Conservation (phyloP, 2,888 invertebrate species). For the Drosophila dives region DNA sequence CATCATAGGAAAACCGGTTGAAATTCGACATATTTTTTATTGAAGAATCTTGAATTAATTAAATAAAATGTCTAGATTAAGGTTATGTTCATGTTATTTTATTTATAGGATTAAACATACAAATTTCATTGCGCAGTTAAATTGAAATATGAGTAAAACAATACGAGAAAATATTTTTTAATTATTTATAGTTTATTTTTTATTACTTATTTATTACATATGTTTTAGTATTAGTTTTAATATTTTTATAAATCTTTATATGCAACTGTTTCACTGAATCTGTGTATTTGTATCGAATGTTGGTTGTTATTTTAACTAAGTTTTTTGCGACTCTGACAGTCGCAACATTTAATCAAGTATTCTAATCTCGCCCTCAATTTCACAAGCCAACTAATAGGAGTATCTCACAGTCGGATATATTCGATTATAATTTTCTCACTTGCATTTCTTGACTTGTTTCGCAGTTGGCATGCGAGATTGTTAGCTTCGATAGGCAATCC, state of each 20-base stretch:
- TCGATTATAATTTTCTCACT: background rate
- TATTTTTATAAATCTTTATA: background rate
- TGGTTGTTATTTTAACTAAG: background rate
- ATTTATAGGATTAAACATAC: background rate
- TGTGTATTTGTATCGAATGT: background rate
- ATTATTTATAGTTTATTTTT: background rate
- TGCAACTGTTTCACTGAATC: background rate
- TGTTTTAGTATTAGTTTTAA: background rate
- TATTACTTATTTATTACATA: background rate
- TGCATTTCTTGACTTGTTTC: background rate
- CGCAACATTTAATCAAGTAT: background rate
- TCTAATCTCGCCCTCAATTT: background rate
- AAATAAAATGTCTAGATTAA: background rate
- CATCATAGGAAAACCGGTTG: background rate
- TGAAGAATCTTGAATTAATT: slow-evolving; percentile 2
- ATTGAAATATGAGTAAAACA: background rate
- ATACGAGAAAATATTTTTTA: background rate
- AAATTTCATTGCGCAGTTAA: background rate
- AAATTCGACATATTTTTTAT: background rate
- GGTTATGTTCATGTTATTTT: background rate
- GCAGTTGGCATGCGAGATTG: slow-evolving; percentile 16
- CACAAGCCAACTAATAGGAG: background rate
- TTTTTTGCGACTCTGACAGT: background rate
- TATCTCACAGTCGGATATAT: background rate
- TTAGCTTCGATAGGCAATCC: slow-evolving; percentile 41